Conservation (phyloP, 1,140 invertebrate genomes). For the Diorhabda elongata region DNA sequence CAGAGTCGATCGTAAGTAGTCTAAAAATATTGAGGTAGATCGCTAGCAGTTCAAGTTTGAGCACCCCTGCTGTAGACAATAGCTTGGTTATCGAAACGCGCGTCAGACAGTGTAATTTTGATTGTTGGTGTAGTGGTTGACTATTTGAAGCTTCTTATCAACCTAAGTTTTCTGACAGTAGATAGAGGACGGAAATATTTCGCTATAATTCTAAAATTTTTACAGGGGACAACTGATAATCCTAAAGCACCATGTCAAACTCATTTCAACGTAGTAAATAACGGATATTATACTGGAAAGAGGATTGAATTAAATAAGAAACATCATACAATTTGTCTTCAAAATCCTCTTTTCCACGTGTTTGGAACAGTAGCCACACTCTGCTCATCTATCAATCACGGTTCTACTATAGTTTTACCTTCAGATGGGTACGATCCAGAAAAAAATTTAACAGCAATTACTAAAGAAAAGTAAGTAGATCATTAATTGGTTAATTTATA, state of each 20-base stretch:
- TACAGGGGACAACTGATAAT: slow-evolving; percentile 74
- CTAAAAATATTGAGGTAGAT: too few species aligned
- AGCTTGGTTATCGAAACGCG: too few species aligned
- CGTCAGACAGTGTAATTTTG: too few species aligned
- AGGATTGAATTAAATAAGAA: slow-evolving; percentile 56
- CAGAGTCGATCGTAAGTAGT: too few species aligned
- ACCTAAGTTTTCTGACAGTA: too few species aligned
- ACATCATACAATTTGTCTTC: slow-evolving; percentile 62
- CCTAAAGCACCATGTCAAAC: slow-evolving; percentile 85
- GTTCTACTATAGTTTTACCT: slow-evolving; percentile 68
- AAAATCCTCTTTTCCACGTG: slow-evolving; percentile 91
- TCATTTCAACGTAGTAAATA: slow-evolving; percentile 84
- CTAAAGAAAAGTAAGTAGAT: slow-evolving; percentile 61
- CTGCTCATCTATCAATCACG: slow-evolving; percentile 59
- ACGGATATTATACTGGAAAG: slow-evolving; percentile 64
- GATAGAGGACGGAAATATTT: too few species aligned
- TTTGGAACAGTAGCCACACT: slow-evolving; percentile 76
- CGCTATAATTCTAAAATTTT: slow-evolving; percentile 1
- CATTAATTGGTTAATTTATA: too few species aligned
- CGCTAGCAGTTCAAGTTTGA: too few species aligned
- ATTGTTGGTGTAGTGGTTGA: too few species aligned
- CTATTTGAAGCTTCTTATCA: too few species aligned
- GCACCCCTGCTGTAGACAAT: too few species aligned
- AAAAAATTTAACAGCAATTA: slow-evolving; percentile 61
- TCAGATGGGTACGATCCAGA: slow-evolving; percentile 63